A percentile compares a stretch with the other conserved stretches of the same genome.
Conservation (phyloP, 2,113 vertebrate species). For the Natator depressus region DNA sequence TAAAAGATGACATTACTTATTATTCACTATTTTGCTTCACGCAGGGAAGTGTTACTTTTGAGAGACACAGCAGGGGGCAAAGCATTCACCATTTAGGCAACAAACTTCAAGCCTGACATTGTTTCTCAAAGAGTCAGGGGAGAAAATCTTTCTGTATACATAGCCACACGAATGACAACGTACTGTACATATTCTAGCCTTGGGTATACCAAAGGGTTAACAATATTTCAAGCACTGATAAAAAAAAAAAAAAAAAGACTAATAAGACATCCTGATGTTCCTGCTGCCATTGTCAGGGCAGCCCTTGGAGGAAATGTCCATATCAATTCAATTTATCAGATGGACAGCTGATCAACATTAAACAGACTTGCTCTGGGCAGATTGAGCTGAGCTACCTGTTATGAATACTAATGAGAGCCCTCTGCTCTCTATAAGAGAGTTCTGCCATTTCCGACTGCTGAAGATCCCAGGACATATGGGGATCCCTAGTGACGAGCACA, state of each 20-base stretch:
- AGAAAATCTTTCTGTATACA: not conserved
- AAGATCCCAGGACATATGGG: slow-evolving; percentile 82
- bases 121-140: slow-evolving; percentile 1
- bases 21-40: not conserved
- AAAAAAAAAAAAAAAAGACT: slow-evolving; percentile 58
- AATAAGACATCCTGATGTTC: slow-evolving; percentile 76
- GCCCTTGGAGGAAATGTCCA: slow-evolving; percentile 76
- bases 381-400: slow-evolving; percentile 75
- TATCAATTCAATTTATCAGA: slow-evolving; percentile 80
- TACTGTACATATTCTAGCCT: not conserved
- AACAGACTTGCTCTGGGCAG: slow-evolving; percentile 83
- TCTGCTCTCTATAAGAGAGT: slow-evolving; percentile 66
- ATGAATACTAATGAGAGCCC: slow-evolving; percentile 83
- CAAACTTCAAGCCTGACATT: not conserved
- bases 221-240: not conserved
- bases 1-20: not conserved
- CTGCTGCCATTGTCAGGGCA: slow-evolving; percentile 77
- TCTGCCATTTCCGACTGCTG: slow-evolving; percentile 71
- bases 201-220: slow-evolving; percentile 72
- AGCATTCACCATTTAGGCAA: not conserved
- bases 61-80: not conserved
- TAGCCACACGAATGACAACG: not conserved
- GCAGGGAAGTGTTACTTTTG: not conserved
- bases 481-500: slow-evolving; percentile 83
- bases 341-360: slow-evolving; percentile 85